These are phyloP conservation scores for Limnodromus scolopaceus DNA, from an alignment of 2,797 vertebrate genomes.

Conservation along the genomic window DNA sequence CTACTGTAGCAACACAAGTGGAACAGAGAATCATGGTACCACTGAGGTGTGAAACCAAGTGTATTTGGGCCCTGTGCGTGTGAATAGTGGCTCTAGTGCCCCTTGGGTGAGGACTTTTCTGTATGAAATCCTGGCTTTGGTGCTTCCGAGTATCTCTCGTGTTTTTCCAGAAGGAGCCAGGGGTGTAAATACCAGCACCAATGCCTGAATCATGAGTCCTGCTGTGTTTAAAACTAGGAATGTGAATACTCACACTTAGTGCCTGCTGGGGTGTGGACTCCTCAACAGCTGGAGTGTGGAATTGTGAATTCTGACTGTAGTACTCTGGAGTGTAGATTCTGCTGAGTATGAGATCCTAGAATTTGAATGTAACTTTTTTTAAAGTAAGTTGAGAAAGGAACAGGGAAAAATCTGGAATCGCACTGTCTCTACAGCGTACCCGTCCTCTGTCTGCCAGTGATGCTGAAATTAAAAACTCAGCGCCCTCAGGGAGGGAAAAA, in stretches of 20 bases:
- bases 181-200: background rate
- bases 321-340: background rate
- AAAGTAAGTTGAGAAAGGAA: background rate
- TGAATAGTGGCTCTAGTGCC: background rate
- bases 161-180: background rate
- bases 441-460: slow-evolving; percentile 83
- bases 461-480: slow-evolving; percentile 79
- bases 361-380: background rate
- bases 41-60: background rate
- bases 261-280: background rate
- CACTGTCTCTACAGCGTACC: slow-evolving; percentile 75
- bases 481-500: slow-evolving; percentile 80
- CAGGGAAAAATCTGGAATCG: slow-evolving; percentile 21
- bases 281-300: background rate
- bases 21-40: background rate
- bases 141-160: background rate
- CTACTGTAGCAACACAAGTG: background rate
- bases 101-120: background rate
- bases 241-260: background rate
- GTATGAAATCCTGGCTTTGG: background rate
- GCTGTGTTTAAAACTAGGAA: background rate
- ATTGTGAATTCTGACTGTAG: slow-evolving; percentile 8
- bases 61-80: background rate
- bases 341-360: background rate
- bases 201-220: background rate